phyloP scores from a whole-genome alignment of 2,888 invertebrate species.

The Himalopsyche japonica region DNA sequence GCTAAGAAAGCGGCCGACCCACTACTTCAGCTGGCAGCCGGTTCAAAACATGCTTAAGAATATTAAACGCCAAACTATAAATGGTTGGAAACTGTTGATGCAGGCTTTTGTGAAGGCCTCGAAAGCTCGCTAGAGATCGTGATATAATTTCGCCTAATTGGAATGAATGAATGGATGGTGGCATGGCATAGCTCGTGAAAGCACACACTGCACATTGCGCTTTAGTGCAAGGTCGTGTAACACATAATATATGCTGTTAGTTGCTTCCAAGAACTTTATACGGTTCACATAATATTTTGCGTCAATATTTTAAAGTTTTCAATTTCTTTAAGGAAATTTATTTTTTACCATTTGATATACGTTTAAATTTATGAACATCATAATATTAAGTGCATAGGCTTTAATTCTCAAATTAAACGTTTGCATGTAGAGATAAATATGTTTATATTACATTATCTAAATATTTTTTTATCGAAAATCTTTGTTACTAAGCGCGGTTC shows the following conservation, averaged over 20 bases:
- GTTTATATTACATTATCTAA: no score
- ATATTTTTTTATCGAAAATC: no score
- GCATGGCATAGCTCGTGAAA: background rate
- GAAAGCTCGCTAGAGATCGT: conserved; percentile 11
- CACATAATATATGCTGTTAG: background rate
- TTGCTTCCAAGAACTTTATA: no score
- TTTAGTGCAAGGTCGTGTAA: background rate
- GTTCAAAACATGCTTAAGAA: conserved; percentile 5
- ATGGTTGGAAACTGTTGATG: background rate
- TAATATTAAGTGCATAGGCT: no score
- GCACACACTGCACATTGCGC: background rate
- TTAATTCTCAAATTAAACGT: no score
- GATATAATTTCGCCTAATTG: conserved; percentile 27
- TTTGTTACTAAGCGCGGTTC: no score
- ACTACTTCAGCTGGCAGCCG: background rate
- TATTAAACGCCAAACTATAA: background rate
- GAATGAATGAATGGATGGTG: conserved; percentile 19
- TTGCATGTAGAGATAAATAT: no score
- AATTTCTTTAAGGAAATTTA: no score
- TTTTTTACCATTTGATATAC: no score
- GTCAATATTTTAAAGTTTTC: no score
- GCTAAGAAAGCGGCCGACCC: background rate
- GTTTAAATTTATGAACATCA: no score
- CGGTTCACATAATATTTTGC: no score
- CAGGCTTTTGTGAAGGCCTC: background rate